Percentiles rank a stretch among this genome's conserved stretches.
These are phyloP conservation scores for Haliclona indistincta DNA, from an alignment of 37 sponge, comb jelly and placozoan genomes.

Conservation along the genomic window DNA sequence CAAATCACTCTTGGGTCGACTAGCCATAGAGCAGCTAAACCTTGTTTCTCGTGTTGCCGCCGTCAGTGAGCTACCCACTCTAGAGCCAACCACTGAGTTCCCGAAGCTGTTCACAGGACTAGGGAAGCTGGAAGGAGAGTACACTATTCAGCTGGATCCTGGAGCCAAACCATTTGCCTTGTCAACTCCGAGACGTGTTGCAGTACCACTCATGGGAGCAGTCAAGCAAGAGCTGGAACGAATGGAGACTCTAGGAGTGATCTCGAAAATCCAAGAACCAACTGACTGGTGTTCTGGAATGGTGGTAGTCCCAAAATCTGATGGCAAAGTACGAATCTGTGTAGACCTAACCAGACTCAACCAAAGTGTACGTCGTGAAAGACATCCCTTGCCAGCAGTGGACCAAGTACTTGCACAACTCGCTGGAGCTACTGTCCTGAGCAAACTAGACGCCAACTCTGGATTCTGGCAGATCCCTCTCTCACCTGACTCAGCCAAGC, in stretches of 20 bases:
- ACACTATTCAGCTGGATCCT: too few species aligned
- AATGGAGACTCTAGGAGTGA: too few species aligned
- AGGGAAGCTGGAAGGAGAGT: too few species aligned
- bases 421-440: slow-evolving; percentile 13
- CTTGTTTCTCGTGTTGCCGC: too few species aligned
- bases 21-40: too few species aligned
- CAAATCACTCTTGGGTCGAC: too few species aligned
- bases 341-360: slow-evolving; percentile 49
- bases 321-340: slow-evolving; percentile 34
- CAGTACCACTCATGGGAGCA: slow-evolving; percentile 24
- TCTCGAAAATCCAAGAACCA: too few species aligned
- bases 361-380: slow-evolving; percentile 30
- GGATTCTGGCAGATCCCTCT: slow-evolving; percentile 56
- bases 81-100: too few species aligned
- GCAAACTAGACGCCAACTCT: slow-evolving; percentile 26
- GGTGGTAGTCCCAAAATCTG: slow-evolving; percentile 40
- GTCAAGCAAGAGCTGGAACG: slow-evolving; percentile 37
- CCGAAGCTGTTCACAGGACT: too few species aligned
- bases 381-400: slow-evolving; percentile 36
- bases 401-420: slow-evolving; percentile 40
- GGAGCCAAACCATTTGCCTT: too few species aligned
- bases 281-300: slow-evolving; percentile 43
- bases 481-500: slow-evolving; percentile 6
- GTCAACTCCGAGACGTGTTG: slow-evolving; percentile 36
- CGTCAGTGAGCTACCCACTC: too few species aligned